Base-by-base conservation (phyloP, 92 coral and sea anemone species). In the Ricordea florida region DNA sequence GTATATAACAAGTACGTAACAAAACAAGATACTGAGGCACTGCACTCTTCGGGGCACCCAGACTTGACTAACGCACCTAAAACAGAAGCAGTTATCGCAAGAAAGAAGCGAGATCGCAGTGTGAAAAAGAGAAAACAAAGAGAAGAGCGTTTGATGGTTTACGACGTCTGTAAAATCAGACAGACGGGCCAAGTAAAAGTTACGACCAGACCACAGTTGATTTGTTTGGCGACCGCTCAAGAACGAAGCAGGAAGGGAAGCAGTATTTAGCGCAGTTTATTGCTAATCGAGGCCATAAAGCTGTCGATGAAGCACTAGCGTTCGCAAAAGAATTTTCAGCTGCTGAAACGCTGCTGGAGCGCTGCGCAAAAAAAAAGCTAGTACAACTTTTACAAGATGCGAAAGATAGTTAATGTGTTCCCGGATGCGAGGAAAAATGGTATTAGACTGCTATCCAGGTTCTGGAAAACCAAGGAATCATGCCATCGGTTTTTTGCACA, bases 291-390 rank as follows among this genome's bases (percentile, higher is more conserved):
- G 72, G 72, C 27, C 61, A 47, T 18, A 75, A 46, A 27, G 70
- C 57, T 16, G 72, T 75, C 13, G 72, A 61, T 23, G 63, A 79
- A 38, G 72, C 72, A 2, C 16, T 74, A 10, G 20, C 69, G 0
- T 33, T 79, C 25, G 85, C 85, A 0, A 79, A 79, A 32, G 78
- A 79, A 47, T 68, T 79, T 31, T 40, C 61, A 4, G 62, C 18
- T 11, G 85, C 85, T 15, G 85, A 79, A 55, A 42, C 40, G 32
- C 70, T 28, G 24, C 62, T 67, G 16, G 62, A 11, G 2, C 62
- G 85, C 1, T n/a, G n/a, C n/a, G 55, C 59, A 5, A 21, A 79
- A 24, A 79, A 78, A 53, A 72, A 37, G 7, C 21, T 42, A 15
- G 26, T 55, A 0, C 47, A 70, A 16, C 10, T 72, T 5, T 48